phyloP scores from a whole-genome alignment of 2,888 invertebrate genomes.

The Drosophila neonasuta region DNA sequence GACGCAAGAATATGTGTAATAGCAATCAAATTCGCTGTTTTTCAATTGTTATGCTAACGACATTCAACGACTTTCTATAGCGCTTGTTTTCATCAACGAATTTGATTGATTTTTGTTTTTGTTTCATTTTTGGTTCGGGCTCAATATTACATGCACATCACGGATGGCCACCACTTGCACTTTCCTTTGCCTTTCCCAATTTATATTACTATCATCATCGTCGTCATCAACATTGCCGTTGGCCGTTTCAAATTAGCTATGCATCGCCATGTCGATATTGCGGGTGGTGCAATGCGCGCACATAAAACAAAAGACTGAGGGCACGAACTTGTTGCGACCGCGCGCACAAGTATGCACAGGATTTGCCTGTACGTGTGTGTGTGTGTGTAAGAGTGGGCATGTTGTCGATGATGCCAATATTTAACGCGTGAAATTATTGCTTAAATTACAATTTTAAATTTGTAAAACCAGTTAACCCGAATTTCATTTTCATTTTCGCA shows the following conservation, averaged over 20 bases:
- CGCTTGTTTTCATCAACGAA: conserved; percentile 21
- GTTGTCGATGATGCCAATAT: neutral
- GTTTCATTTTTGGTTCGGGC: conserved; percentile 17
- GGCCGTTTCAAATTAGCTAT: conserved; percentile 58
- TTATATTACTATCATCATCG: neutral
- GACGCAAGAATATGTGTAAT: conserved; percentile 30
- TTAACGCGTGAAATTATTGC: conserved; percentile 1
- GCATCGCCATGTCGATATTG: conserved; percentile 42
- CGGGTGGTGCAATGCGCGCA: conserved; percentile 47
- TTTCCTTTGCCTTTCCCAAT: conserved; percentile 61
- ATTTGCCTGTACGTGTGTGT: neutral
- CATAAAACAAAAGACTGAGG: conserved; percentile 65
- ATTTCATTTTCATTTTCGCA: conserved; percentile 53
- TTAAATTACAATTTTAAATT: neutral
- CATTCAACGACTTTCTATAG: conserved; percentile 62
- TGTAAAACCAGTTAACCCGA: conserved; percentile 57
- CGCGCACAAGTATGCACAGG: conserved; percentile 1
- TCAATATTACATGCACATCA: conserved; percentile 53
- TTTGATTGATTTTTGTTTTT: conserved; percentile 54
- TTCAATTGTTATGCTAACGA: conserved; percentile 49
- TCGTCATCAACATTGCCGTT: conserved; percentile 13
- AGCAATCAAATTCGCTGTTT: neutral
- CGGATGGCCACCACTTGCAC: conserved; percentile 67
- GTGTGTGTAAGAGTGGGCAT: conserved; percentile 4
- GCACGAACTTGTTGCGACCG: conserved; percentile 52